Base-by-base conservation (phyloP, 2,113 vertebrate genomes). In the Pseudorasbora parva region DNA sequence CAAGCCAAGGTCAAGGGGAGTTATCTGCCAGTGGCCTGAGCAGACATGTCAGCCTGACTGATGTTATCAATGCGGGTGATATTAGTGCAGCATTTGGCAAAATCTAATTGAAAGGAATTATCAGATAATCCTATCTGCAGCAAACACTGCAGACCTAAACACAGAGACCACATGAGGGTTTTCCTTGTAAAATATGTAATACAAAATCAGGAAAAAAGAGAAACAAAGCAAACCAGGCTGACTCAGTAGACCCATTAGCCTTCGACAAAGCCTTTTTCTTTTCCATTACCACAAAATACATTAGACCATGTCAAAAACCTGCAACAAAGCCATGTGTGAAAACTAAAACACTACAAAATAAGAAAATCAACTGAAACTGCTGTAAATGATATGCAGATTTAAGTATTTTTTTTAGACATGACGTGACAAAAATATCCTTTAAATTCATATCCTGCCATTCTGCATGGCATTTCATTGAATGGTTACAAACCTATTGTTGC, bases 1-100 rank as follows among this genome's bases (percentile, higher is more conserved):
- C 84, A 69, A 82, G 83, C 64, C 93, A 92, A 93, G 92, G 93
- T 93, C 92, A 92, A 88, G 89, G 82, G 90, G 59, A 91, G 91
- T 92, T 93, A 86, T 91, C 88, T 90, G 89, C 91, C 90, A 89
- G 87, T 45, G 54, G 62, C 30, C 47, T 30, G 82, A 78, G 57
- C 74, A 75, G 59, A 41, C 82, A 87, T 89, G 89, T 84, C 82
- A 84, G 85, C 85, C 89, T 90, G 86, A 88, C 75, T 47, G 23
- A 86, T 84, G 74, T 43, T 66, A 81, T 84, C 23, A 84, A 77
- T 74, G 81, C 21, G 2, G n/a, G 23, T 71, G 78, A 89, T 81
- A 85, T 17, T 37, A 78, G 79, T 76, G 51, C 84, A 82, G 43
- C 59, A 81, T 75, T 79, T 66, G 78, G 69, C 57, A 33, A 84